phyloP scores from a whole-genome alignment of 1,140 invertebrate genomes.

The Globodera ellingtonae region DNA sequence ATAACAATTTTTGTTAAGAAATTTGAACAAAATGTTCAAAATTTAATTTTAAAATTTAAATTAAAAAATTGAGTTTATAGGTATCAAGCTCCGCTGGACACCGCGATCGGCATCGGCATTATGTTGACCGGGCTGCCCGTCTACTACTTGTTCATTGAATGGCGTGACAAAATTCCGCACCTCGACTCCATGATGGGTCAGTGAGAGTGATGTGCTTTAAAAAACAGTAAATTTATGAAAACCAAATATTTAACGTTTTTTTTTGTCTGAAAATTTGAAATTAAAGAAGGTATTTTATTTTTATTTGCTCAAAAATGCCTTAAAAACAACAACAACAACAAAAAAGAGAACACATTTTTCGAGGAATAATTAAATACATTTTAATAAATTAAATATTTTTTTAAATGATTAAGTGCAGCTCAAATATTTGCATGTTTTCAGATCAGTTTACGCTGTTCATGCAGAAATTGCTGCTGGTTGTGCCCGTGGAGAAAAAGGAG shows the following conservation, averaged over 20 bases:
- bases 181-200: slow-evolving; percentile 45
- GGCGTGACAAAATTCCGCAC: slow-evolving; percentile 37
- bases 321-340: too few relatives aligned
- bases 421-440: slow-evolving; percentile 22
- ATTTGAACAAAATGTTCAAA: too few relatives aligned
- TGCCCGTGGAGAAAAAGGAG: slow-evolving; percentile 43
- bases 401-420: not conserved
- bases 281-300: too few relatives aligned
- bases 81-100: slow-evolving; percentile 84
- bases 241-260: too few relatives aligned
- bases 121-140: slow-evolving; percentile 84
- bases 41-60: too few relatives aligned
- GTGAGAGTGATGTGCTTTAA: not conserved
- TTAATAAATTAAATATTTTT: too few relatives aligned
- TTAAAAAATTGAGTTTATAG: not conserved
- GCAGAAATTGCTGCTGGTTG: slow-evolving; percentile 45
- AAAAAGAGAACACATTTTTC: too few relatives aligned
- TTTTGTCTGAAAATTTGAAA: too few relatives aligned
- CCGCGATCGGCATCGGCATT: slow-evolving; percentile 81
- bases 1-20: too few relatives aligned
- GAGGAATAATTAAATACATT: too few relatives aligned
- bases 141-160: slow-evolving; percentile 76
- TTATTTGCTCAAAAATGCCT: too few relatives aligned
- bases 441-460: slow-evolving; percentile 47
- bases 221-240: too few relatives aligned